Conservation (phyloP, 1,140 invertebrate genomes). For the Bombus superbus region DNA sequence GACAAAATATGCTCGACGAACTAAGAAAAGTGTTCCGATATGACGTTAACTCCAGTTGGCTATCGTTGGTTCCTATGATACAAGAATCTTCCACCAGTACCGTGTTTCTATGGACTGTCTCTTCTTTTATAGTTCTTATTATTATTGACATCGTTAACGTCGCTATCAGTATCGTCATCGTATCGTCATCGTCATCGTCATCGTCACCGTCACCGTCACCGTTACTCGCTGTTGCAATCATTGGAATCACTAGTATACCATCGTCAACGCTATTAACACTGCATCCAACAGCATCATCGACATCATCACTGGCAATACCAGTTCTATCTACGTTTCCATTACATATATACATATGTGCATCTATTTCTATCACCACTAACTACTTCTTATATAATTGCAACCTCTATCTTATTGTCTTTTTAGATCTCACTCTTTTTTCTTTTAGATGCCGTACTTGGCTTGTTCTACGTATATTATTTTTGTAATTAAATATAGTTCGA, state of each 20-base stretch:
- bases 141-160: constrained; percentile 7
- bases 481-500: neutral
- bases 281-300: neutral
- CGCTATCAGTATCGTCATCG: constrained; percentile 32
- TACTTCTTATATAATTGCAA: neutral
- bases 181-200: constrained; percentile 1
- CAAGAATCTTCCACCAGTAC: accelerated
- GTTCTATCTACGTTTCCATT: neutral
- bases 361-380: neutral
- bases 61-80: neutral
- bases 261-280: no score
- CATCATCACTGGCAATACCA: neutral
- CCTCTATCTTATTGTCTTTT: neutral
- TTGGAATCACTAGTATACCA: neutral
- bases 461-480: neutral
- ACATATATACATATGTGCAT: neutral
- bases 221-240: neutral
- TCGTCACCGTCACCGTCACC: neutral
- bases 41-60: neutral
- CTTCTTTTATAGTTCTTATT: neutral
- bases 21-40: neutral
- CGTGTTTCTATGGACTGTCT: neutral
- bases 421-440: neutral
- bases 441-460: neutral
- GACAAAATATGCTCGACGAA: neutral